Conservation (phyloP, 2,888 invertebrate genomes). For the Augochlorella aurata region DNA sequence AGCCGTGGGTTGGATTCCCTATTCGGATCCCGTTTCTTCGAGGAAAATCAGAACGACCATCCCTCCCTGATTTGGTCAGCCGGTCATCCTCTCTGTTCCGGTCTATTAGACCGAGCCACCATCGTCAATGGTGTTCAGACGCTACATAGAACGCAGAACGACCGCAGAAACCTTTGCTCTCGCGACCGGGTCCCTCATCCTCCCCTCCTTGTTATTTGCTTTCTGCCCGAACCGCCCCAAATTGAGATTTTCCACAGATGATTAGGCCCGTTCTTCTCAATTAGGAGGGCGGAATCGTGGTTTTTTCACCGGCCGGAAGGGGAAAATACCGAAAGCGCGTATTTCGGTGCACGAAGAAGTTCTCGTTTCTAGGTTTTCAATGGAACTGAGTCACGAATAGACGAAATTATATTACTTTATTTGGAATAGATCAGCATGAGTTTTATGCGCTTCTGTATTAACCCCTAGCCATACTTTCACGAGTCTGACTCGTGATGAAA, state of each 20-base stretch:
- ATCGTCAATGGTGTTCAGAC: constrained; percentile 46
- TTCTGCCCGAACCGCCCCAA: constrained; percentile 78
- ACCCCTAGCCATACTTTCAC: no score
- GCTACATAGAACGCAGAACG: constrained; percentile 28
- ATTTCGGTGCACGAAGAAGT: background rate
- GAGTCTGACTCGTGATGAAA: no score
- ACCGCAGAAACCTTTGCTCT: constrained; percentile 53
- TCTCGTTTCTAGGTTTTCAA: background rate
- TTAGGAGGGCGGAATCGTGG: constrained; percentile 69
- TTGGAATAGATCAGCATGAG: no score
- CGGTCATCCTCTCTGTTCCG: constrained; percentile 79
- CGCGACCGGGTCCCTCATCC: constrained; percentile 44
- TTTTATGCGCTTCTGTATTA: no score
- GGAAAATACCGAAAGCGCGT: background rate
- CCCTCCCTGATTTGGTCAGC: constrained; percentile 59
- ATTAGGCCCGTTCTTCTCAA: constrained; percentile 79
- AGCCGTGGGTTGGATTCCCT: constrained; percentile 15
- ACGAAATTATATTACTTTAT: no score
- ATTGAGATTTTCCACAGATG: constrained; percentile 81
- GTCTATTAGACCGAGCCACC: constrained; percentile 79
- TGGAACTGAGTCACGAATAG: background rate
- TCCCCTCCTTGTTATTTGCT: constrained; percentile 79
- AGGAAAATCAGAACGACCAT: constrained; percentile 58
- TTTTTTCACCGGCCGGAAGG: constrained; percentile 18
- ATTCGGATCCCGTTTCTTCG: constrained; percentile 43